Evolutionary conservation across 2,113 vertebrate species (phyloP), one percentile per base, ranked within the genome.

Genomic region (Accipiter cooperii): DNA sequence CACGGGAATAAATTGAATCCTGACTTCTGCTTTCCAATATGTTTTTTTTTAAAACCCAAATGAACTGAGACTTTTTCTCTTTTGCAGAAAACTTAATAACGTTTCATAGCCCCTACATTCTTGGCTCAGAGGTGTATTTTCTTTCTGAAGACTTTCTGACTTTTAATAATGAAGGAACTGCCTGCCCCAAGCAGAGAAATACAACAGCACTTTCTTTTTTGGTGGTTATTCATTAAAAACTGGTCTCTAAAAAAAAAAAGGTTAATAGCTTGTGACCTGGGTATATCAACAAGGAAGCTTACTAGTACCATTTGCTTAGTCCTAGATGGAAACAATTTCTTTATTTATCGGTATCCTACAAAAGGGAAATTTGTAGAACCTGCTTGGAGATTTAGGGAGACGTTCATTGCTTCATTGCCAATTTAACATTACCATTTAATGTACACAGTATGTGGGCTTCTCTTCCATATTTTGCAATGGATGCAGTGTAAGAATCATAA

Each of bases 391-490:
- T 96, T 96, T 94, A 95, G 78, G 40, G 86, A 90, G 49, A 70
- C 90, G 29, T 95, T 89, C 88, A 76, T 89, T 95, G 57, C 93
- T 89, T 95, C 63, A 66, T 75, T 87, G 77, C 57, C 61, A 91
- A 83, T 97, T 96, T 95, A 94, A 92, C 75, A 81, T 93, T 95
- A 64, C 84, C 68, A 60, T 96, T 93, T 96, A 83, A 96, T 78
- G 73, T 92, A 93, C 94, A 93, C 91, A 96, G 89, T 95, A 95
- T 93, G 86, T 94, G 87, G 96, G 80, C 95, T 93, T 91, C 82
- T 96, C 40, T 95, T 97, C 64, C 78, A n/a, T 94, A 60, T 94
- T 97, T 96, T 96, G 64, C 58, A 74, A 69, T 78, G 91, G 52
- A 92, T 84, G 66, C 58, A 87, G 61, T 75, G 75, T 84, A 88